Percentiles rank a stretch among this genome's conserved stretches.
These are phyloP conservation scores for Hydropotes inermis DNA, from an alignment of 2,113 vertebrate species.

Conservation along the genomic window DNA sequence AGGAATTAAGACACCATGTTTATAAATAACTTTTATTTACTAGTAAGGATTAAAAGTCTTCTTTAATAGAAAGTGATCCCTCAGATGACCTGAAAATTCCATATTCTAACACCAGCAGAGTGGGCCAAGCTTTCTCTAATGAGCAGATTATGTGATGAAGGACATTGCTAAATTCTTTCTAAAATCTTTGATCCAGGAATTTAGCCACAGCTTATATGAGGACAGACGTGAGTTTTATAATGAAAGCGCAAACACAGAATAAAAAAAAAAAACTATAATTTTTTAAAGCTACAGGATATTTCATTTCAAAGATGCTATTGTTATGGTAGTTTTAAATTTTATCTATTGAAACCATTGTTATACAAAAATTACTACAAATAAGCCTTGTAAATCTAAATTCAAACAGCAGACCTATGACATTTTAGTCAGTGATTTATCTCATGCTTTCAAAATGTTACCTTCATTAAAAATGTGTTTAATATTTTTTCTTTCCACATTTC, in stretches of 20 bases:
- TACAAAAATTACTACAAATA: neutral
- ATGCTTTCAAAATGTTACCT: conserved; percentile 17
- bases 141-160: conserved; percentile 62
- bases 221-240: neutral
- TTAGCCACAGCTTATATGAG: neutral
- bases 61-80: conserved; percentile 36
- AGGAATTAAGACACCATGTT: conserved; percentile 32
- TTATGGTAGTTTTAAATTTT: neutral
- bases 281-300: conserved; percentile 9
- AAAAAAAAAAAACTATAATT: neutral
- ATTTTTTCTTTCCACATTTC: neutral
- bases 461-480: conserved; percentile 13
- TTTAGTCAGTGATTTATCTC: conserved; percentile 26
- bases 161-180: conserved; percentile 60
- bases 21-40: conserved; percentile 65
- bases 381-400: neutral
- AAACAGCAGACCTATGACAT: neutral
- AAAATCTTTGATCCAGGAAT: conserved; percentile 62
- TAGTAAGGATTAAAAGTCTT: conserved; percentile 46
- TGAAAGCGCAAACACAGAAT: neutral
- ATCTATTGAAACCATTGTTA: neutral
- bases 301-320: neutral
- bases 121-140: conserved; percentile 13
- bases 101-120: conserved; percentile 47
- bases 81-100: conserved; percentile 54